These are phyloP conservation scores for Amiota communis DNA, from an alignment of 2,888 invertebrate genomes.

Conservation along the genomic window DNA sequence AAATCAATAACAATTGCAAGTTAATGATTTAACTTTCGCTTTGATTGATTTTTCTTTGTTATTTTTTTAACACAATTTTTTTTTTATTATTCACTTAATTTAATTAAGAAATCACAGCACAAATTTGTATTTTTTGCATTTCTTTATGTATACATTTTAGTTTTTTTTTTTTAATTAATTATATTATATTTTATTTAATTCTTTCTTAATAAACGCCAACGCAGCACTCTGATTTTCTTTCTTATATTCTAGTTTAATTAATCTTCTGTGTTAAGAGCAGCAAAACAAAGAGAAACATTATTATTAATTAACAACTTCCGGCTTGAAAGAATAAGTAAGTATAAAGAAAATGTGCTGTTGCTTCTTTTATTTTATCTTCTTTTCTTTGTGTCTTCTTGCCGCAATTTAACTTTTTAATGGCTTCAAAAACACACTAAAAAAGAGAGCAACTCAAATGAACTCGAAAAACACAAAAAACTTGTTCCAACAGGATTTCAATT, in stretches of 20 bases:
- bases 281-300: neutral
- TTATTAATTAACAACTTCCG: slow-evolving; percentile 27
- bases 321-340: neutral
- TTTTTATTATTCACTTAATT: slow-evolving; percentile 11
- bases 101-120: slow-evolving; percentile 16
- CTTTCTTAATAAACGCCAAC: slow-evolving; percentile 45
- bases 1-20: too few relatives aligned
- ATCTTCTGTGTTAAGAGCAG: neutral
- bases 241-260: slow-evolving; percentile 26
- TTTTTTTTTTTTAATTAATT: neutral
- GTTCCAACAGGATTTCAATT: slow-evolving; percentile 24
- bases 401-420: neutral
- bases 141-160: neutral
- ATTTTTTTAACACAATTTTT: neutral
- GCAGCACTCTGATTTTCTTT: slow-evolving; percentile 55
- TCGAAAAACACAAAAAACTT: neutral
- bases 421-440: neutral
- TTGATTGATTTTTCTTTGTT: neutral
- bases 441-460: neutral
- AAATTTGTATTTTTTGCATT: slow-evolving; percentile 9
- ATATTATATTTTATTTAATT: slow-evolving; percentile 14
- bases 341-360: neutral
- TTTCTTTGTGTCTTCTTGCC: neutral
- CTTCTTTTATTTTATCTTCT: neutral
- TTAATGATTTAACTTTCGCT: too few relatives aligned